Conservation (phyloP, 37 sponge, comb jelly and placozoan species). For the Chondrosia reniformis region DNA sequence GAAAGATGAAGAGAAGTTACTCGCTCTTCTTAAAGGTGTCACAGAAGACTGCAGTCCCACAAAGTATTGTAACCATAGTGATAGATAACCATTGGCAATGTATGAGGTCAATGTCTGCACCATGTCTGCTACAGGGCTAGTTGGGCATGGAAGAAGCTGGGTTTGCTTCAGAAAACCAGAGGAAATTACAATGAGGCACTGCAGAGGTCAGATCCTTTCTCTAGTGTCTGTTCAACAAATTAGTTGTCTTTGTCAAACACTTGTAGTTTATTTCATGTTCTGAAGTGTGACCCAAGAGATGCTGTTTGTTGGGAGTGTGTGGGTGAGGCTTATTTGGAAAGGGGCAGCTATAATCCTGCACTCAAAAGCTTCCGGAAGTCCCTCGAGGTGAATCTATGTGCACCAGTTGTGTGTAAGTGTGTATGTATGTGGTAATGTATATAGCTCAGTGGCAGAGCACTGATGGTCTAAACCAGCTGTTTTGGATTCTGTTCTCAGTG, state of each 20-base stretch:
- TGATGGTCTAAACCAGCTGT: too few species aligned
- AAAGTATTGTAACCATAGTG: not conserved
- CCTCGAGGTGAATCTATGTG: slow-evolving; percentile 61
- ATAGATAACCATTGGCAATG: not conserved
- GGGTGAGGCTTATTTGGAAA: slow-evolving; percentile 71
- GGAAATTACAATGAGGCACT: slow-evolving; percentile 55
- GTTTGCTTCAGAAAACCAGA: slow-evolving; percentile 52
- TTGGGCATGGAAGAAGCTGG: slow-evolving; percentile 72
- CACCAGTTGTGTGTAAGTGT: not conserved
- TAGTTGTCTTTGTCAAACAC: not conserved
- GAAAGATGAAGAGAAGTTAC: slow-evolving; percentile 43
- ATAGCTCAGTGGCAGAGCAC: too few species aligned
- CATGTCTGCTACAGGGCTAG: slow-evolving; percentile 36
- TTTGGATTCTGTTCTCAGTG: too few species aligned
- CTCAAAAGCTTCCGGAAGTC: slow-evolving; percentile 67
- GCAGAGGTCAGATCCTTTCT: slow-evolving; percentile 19
- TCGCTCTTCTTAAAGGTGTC: slow-evolving; percentile 15
- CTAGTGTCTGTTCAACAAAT: not conserved
- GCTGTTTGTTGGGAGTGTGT: slow-evolving; percentile 81
- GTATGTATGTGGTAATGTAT: not conserved
- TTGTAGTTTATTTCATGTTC: not conserved
- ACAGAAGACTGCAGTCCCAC: not conserved
- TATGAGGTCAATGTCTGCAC: too few species aligned
- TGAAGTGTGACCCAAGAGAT: not conserved
- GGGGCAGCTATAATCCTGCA: slow-evolving; percentile 75